A percentile compares a stretch with the other conserved stretches of the same genome.
Evolutionary conservation across 1,140 invertebrate species (phyloP).

Genomic region (Pseudomyrmex pallidus): DNA sequence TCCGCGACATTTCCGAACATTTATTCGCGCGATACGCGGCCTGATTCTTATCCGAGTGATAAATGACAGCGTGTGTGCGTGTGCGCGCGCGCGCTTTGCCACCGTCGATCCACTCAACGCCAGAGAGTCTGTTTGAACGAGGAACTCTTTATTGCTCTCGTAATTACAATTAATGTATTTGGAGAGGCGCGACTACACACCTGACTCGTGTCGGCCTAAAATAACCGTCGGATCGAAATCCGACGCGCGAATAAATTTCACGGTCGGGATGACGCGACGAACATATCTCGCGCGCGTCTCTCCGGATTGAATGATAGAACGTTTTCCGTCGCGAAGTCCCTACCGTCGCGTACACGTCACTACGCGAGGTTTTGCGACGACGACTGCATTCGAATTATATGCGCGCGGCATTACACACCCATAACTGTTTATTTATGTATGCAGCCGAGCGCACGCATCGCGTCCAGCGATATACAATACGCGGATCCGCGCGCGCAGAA

Average conservation of each 20-base stretch:
- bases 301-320: too few relatives aligned
- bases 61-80: background rate
- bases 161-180: slow-evolving; percentile 23
- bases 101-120: background rate
- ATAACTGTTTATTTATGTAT: slow-evolving; percentile 64
- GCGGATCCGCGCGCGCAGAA: slow-evolving; percentile 39
- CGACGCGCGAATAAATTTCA: background rate
- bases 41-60: slow-evolving; percentile 42
- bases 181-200: background rate
- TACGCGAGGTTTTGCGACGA: background rate
- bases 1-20: background rate
- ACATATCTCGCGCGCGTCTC: too few relatives aligned
- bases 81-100: background rate
- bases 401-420: slow-evolving; percentile 8
- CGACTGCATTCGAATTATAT: slow-evolving; percentile 25
- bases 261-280: background rate
- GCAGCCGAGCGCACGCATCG: background rate
- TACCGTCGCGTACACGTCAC: background rate
- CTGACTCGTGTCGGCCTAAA: background rate
- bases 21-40: background rate
- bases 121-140: background rate
- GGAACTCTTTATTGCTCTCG: background rate
- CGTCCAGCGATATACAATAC: slow-evolving; percentile 46
- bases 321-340: too few relatives aligned
- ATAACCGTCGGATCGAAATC: background rate